These are phyloP conservation scores for Mastigias papua DNA, from an alignment of 30 jellyfish, hydroid and myxozoan species.

Conservation along the genomic window DNA sequence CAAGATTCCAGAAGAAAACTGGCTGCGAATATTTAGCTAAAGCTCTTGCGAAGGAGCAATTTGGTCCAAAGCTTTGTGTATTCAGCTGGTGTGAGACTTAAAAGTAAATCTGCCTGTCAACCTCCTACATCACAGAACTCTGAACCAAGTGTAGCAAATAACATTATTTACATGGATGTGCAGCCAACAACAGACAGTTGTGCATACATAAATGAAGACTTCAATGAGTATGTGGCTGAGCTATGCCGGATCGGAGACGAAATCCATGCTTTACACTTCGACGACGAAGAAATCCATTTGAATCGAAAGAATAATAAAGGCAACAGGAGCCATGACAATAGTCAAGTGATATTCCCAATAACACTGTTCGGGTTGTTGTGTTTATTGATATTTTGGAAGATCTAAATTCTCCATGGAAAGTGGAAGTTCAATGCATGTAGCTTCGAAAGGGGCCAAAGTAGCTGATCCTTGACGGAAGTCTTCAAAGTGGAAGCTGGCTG, in stretches of 20 bases:
- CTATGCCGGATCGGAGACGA: neutral
- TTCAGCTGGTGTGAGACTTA: neutral
- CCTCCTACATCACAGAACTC: neutral
- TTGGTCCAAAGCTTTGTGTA: neutral
- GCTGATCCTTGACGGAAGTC: no score
- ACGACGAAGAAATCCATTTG: neutral
- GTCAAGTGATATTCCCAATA: neutral
- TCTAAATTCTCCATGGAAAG: neutral
- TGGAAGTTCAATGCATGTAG: neutral
- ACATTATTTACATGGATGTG: neutral
- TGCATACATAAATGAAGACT: neutral
- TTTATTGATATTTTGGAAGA: neutral
- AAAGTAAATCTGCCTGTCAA: neutral
- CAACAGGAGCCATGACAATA: neutral
- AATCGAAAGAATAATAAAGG: no score
- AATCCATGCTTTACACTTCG: neutral
- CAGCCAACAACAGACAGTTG: neutral
- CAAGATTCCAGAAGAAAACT: no score
- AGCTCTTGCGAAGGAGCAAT: neutral
- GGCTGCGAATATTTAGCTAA: no score
- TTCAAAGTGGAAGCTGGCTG: no score
- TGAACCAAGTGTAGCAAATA: neutral
- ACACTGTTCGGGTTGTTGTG: neutral
- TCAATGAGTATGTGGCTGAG: neutral
- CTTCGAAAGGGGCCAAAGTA: no score